Percentiles rank a stretch among this genome's conserved stretches.
Evolutionary conservation across 2,797 vertebrate genomes (phyloP).

Genomic region (Sorex maritimensis): DNA sequence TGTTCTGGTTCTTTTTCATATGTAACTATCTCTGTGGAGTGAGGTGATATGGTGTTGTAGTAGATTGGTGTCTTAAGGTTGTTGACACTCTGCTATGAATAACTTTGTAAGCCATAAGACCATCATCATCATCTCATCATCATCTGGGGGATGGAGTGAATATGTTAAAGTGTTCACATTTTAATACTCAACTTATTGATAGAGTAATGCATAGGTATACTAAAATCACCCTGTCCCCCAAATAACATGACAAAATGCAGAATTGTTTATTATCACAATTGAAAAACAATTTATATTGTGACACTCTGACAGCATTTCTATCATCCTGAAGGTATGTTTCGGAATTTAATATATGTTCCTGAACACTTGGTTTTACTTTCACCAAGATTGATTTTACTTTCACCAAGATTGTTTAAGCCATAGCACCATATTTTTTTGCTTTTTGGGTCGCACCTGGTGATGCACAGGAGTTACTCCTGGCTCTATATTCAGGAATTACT

Average conservation of each 20-base stretch:
- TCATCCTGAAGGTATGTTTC: not conserved
- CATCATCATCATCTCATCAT: too few relatives aligned
- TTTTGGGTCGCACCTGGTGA: too few relatives aligned
- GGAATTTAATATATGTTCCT: not conserved
- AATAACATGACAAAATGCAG: constrained; percentile 7
- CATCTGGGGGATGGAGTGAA: not conserved
- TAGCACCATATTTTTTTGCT: not conserved
- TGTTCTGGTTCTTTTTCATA: too few relatives aligned
- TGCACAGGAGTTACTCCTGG: too few relatives aligned
- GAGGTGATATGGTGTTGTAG: too few relatives aligned
- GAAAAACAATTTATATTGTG: not conserved
- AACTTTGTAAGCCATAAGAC: too few relatives aligned
- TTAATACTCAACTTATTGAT: constrained; percentile 34
- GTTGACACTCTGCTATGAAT: too few relatives aligned
- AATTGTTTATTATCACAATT: constrained; percentile 13
- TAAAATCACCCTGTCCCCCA: constrained; percentile 34
- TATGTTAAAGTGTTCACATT: constrained; percentile 3
- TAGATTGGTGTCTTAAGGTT: too few relatives aligned
- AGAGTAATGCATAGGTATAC: not conserved
- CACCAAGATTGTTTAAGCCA: not conserved
- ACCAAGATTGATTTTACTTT: not conserved
- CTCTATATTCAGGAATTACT: too few relatives aligned
- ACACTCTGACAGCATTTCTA: not conserved
- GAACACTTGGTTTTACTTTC: not conserved
- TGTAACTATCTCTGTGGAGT: too few relatives aligned